Evolutionary conservation across 64 coral and sea anemone species (phyloP).

Genomic region (Catalaphyllia jardinei): DNA sequence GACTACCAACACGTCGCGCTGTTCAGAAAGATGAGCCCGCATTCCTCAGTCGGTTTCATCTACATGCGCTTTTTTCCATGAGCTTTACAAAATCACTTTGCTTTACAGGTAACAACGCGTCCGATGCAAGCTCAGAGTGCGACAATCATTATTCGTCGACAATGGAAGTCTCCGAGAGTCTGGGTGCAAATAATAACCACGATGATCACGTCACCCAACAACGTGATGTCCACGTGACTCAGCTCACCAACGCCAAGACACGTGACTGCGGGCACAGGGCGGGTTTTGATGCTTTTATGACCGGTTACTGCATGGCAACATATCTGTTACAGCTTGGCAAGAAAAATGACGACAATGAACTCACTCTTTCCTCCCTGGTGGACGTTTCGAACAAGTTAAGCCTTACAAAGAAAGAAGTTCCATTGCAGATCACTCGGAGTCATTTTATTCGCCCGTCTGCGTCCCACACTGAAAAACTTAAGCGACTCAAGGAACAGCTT

Average conservation of each 20-base stretch:
- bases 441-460: conserved; percentile 77
- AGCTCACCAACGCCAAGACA: conserved; percentile 9
- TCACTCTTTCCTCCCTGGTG: conserved; percentile 19
- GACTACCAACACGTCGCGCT: no score
- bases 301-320: conserved; percentile 84
- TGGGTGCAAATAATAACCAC: background rate
- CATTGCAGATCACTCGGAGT: conserved; percentile 70
- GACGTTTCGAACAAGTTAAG: conserved; percentile 75
- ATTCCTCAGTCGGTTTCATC: no score
- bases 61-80: no score
- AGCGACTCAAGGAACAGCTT: conserved; percentile 41
- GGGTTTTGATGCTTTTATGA: conserved; percentile 98
- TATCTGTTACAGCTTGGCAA: conserved; percentile 60
- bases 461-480: conserved; percentile 64
- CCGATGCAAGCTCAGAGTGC: background rate
- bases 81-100: no score
- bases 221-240: background rate
- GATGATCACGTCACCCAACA: background rate
- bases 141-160: background rate
- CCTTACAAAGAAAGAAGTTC: conserved; percentile 82
- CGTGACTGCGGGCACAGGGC: conserved; percentile 77
- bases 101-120: background rate
- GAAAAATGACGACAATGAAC: conserved; percentile 9
- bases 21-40: no score
- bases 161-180: background rate